phyloP scores from a whole-genome alignment of 2,888 invertebrate genomes.

The Aphodius granarius region DNA sequence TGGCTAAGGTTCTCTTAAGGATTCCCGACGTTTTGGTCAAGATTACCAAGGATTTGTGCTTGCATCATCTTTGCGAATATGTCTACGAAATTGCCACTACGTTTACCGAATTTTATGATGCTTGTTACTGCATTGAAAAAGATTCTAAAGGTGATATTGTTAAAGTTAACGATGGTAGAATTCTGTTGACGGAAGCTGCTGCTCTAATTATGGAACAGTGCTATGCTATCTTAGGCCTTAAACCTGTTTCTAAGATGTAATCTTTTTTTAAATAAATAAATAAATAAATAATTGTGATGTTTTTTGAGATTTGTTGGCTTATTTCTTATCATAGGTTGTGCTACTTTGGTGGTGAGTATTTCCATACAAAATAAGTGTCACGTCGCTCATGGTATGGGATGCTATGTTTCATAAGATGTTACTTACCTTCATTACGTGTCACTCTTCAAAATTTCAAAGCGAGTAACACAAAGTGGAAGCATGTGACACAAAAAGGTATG shows the following conservation, averaged over 20 bases:
- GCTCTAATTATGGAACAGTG: slow-evolving; percentile 84
- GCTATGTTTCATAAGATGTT: too few relatives aligned
- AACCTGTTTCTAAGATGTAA: slow-evolving; percentile 90
- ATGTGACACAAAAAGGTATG: too few relatives aligned
- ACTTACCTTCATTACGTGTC: too few relatives aligned
- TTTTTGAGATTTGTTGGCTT: background rate
- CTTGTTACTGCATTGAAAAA: slow-evolving; percentile 96
- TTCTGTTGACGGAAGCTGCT: slow-evolving; percentile 91
- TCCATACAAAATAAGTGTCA: too few relatives aligned
- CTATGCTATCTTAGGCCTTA: slow-evolving; percentile 88
- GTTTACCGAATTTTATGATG: slow-evolving; percentile 97
- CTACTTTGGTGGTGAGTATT: too few relatives aligned
- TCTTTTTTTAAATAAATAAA: slow-evolving; percentile 24
- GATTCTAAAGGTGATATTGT: slow-evolving; percentile 78
- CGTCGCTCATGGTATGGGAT: too few relatives aligned
- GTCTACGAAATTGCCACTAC: slow-evolving; percentile 91
- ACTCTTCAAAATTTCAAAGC: too few relatives aligned
- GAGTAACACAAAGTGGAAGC: too few relatives aligned
- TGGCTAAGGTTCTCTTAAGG: slow-evolving; percentile 82
- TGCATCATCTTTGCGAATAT: slow-evolving; percentile 92
- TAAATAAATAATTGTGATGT: background rate
- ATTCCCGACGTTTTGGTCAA: slow-evolving; percentile 86
- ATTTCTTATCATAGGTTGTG: slow-evolving; percentile 1
- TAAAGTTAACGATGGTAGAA: slow-evolving; percentile 81
- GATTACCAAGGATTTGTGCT: slow-evolving; percentile 77